Evolutionary conservation across 2,888 invertebrate species (phyloP), one percentile per base, ranked within the genome.

Genomic region (Protodeltote pygarga): DNA sequence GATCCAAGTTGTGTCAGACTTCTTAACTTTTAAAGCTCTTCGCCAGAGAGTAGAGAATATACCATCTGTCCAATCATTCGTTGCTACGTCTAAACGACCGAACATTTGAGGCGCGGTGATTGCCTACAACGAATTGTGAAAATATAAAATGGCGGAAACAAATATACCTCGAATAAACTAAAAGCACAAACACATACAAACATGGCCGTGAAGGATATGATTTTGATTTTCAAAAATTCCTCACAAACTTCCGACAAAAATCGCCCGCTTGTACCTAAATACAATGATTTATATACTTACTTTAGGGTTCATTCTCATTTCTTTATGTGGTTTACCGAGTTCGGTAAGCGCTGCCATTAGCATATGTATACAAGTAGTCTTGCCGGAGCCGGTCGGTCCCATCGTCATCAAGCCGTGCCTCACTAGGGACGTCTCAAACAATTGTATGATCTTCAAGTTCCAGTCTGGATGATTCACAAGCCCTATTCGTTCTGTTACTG

Each of bases 71-170:
- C 98, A 98, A 78, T 98, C 98, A 81, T 98, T 98, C 0, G 98
- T 98, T 0, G 97, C 95, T 0, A 96, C 97, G 82, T 98, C 98
- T 23, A 98, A 88, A 24, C 95, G 93, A 0, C 97, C 97, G 84
- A 97, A 98, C 96, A 98, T 98, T 93, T 98, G 97, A 0, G 97
- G 95, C 0, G 97, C 97, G 14, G 97, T 97, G 59, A 98, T 97
- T 2, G 97, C 97, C 94, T 95, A 40, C 15, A 70, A 53, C 6
- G n/a, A n/a, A n/a, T n/a, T n/a, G n/a, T n/a, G n/a, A n/a, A n/a
- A n/a, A n/a, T n/a, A n/a, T n/a, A n/a, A n/a, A n/a, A n/a, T n/a
- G n/a, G n/a, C n/a, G n/a, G n/a, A n/a, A n/a, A n/a, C n/a, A n/a
- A n/a, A n/a, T n/a, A n/a, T n/a, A n/a, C n/a, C n/a, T n/a, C n/a